These are phyloP conservation scores for Synergus itoensis DNA, from an alignment of 2,888 invertebrate genomes.

Conservation along the genomic window DNA sequence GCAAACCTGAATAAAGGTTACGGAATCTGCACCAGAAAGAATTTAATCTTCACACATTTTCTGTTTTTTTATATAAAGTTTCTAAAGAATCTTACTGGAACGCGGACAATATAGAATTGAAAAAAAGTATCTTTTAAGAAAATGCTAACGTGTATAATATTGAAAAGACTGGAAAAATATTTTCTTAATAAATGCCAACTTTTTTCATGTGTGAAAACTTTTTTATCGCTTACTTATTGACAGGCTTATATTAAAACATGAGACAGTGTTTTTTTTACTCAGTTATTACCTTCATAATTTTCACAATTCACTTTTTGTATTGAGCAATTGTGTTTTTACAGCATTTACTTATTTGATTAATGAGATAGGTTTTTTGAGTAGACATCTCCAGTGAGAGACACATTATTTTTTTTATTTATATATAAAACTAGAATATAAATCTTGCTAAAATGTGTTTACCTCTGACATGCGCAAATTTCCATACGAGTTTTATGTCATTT, in stretches of 20 bases:
- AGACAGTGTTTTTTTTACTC: not conserved
- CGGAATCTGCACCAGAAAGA: not conserved
- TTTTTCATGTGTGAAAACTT: not conserved
- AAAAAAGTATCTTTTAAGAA: not conserved
- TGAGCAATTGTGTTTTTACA: not conserved
- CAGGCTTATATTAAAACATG: not conserved
- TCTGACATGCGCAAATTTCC: not conserved
- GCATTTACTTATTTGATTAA: not conserved
- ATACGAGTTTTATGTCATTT: not conserved
- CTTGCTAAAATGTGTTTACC: not conserved
- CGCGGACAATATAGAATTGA: not conserved
- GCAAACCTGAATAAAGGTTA: not conserved
- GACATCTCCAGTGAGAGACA: not conserved
- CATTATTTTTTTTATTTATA: too few relatives aligned
- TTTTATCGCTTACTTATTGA: not conserved
- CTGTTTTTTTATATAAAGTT: not conserved
- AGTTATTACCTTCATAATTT: not conserved
- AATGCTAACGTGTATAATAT: not conserved
- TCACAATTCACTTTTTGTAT: not conserved
- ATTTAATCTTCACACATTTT: not conserved
- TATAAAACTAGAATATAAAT: not conserved
- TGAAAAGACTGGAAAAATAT: not conserved
- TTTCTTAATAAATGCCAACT: not conserved
- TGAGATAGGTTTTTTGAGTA: constrained; percentile 1
- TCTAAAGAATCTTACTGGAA: not conserved